phyloP scores from a whole-genome alignment of 2,797 vertebrate species.

The Characodon lateralis region DNA sequence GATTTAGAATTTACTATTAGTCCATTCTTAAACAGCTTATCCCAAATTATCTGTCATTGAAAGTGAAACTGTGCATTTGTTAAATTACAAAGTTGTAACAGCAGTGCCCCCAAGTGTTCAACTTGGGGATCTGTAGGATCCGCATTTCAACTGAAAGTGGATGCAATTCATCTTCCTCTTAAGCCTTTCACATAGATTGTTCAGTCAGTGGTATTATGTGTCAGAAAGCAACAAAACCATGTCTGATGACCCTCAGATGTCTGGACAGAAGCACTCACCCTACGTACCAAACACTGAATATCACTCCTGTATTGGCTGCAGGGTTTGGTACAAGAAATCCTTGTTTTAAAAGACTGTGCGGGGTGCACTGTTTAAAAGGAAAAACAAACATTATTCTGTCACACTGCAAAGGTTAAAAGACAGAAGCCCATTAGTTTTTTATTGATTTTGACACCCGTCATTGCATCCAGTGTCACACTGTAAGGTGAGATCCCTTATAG shows the following conservation, averaged over 20 bases:
- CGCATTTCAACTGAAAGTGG: background rate
- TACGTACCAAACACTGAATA: background rate
- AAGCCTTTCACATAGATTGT: background rate
- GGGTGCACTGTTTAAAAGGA: background rate
- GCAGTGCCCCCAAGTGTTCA: slow-evolving; percentile 79
- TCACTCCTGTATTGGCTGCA: background rate
- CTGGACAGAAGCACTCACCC: background rate
- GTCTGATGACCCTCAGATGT: background rate
- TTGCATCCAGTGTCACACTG: background rate
- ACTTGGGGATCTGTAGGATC: slow-evolving; percentile 11
- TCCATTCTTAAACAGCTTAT: background rate
- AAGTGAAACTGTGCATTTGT: background rate
- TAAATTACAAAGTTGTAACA: slow-evolving; percentile 54
- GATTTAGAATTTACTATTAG: background rate
- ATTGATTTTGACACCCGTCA: background rate
- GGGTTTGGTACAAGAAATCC: background rate
- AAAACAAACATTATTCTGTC: background rate
- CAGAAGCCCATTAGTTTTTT: background rate
- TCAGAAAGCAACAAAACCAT: slow-evolving; percentile 5
- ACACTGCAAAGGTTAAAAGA: background rate
- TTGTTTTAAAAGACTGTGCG: background rate
- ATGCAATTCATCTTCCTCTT: background rate
- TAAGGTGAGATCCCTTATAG: background rate
- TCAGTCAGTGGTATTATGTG: background rate
- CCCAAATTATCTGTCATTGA: background rate